Evolutionary conservation across 2,888 invertebrate genomes (phyloP).

Genomic region (Abscondita cerata): DNA sequence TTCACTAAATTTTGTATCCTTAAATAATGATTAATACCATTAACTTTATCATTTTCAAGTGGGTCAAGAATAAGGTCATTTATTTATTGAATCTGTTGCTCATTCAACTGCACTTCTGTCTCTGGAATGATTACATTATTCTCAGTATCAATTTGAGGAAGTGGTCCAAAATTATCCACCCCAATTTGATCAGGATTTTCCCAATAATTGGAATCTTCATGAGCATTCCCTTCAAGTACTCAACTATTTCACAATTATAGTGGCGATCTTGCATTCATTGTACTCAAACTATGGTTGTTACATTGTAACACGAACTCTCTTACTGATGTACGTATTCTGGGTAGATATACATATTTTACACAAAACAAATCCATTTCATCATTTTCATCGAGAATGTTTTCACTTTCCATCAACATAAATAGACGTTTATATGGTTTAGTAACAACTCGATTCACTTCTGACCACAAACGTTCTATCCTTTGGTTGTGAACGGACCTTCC

Average conservation of each 20-base stretch:
- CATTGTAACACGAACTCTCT: constrained; percentile 3
- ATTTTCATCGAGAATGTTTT: not conserved
- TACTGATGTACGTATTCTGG: not conserved
- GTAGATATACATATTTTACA: not conserved
- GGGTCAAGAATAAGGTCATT: too few species aligned
- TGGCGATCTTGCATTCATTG: constrained; percentile 1
- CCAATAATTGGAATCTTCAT: not conserved
- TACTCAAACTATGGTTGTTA: not conserved
- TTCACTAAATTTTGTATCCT: too few species aligned
- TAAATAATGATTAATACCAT: too few species aligned
- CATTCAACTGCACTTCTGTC: not conserved
- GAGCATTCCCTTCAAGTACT: not conserved
- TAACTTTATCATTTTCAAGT: too few species aligned
- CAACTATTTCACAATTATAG: constrained; percentile 1
- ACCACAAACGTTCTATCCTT: not conserved
- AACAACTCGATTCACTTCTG: constrained; percentile 5
- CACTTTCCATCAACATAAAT: not conserved
- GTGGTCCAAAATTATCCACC: not conserved
- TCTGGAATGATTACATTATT: not conserved
- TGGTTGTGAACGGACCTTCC: constrained; percentile 2
- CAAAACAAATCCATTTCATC: constrained; percentile 2
- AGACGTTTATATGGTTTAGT: not conserved
- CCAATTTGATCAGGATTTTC: not conserved
- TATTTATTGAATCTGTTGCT: too few species aligned
- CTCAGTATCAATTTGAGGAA: not conserved